These are phyloP conservation scores for Mormyrus lacerda DNA, from an alignment of 2,113 vertebrate genomes.

Conservation along the genomic window DNA sequence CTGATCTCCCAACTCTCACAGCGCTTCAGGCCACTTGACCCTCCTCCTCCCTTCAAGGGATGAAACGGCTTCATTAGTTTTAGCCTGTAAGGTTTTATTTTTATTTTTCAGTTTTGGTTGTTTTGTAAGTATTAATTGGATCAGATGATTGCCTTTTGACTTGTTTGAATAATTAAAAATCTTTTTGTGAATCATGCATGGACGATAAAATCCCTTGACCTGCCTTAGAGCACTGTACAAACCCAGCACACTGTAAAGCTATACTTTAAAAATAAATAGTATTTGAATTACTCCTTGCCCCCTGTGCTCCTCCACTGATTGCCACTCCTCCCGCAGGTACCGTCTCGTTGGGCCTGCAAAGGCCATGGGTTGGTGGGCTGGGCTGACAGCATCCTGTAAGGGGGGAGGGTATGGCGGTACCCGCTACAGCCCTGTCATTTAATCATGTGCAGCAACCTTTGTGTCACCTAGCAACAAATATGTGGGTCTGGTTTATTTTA, in stretches of 20 bases:
- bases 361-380: not conserved
- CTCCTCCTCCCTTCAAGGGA: conserved; percentile 26
- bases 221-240: conserved; percentile 41
- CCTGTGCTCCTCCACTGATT: conserved; percentile 18
- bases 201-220: conserved; percentile 30
- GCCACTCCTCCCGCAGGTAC: not conserved
- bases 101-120: conserved; percentile 9
- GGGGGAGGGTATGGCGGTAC: not conserved
- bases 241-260: conserved; percentile 43
- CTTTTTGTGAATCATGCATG: conserved; percentile 40
- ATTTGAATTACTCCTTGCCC: conserved; percentile 31
- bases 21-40: conserved; percentile 19
- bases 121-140: conserved; percentile 23
- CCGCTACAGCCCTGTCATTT: not conserved
- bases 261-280: conserved; percentile 37
- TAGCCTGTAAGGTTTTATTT: conserved; percentile 28
- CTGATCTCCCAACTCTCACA: conserved; percentile 1
- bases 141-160: conserved; percentile 28
- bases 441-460: not conserved
- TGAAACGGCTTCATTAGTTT: conserved; percentile 23
- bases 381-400: not conserved
- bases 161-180: conserved; percentile 23
- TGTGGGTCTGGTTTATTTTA: not conserved
- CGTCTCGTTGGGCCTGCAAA: not conserved
- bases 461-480: not conserved